Percentiles rank a stretch among this genome's conserved stretches.
These are phyloP conservation scores for Geotrypetes seraphini DNA, from an alignment of 2,797 vertebrate genomes.

Conservation along the genomic window DNA sequence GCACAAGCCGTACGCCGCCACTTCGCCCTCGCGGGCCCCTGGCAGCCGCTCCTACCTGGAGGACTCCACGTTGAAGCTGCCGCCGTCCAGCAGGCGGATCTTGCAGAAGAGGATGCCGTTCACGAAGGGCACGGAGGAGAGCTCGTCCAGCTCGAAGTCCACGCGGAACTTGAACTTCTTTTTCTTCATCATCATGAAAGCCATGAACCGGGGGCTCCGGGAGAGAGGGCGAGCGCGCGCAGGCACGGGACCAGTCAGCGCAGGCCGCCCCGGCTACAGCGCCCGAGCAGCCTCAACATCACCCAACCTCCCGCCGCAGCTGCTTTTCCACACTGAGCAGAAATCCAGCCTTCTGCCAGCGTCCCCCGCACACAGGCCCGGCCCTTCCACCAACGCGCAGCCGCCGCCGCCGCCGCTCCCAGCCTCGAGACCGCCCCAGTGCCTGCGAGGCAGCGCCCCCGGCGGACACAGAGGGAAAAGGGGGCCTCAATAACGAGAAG, in stretches of 20 bases:
- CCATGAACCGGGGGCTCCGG: constrained; percentile 42
- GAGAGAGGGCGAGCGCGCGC: constrained; percentile 1
- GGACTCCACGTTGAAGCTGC: constrained; percentile 82
- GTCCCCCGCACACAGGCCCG: too few relatives aligned
- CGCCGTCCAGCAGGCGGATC: constrained; percentile 86
- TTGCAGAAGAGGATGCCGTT: constrained; percentile 95
- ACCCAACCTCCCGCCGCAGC: too few relatives aligned
- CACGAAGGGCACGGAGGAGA: constrained; percentile 89
- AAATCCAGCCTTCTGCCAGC: too few relatives aligned
- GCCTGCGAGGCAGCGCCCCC: too few relatives aligned
- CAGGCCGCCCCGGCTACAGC: neutral
- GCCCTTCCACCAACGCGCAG: constrained; percentile 9
- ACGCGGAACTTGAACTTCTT: constrained; percentile 97
- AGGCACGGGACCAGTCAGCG: neutral
- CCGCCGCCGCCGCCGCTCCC: neutral
- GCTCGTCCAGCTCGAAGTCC: constrained; percentile 88
- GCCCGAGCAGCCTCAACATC: constrained; percentile 8
- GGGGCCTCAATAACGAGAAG: constrained; percentile 11
- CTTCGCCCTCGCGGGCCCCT: too few relatives aligned
- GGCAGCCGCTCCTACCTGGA: constrained; percentile 77
- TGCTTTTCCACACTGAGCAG: too few relatives aligned
- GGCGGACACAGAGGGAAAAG: too few relatives aligned
- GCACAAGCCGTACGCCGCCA: neutral
- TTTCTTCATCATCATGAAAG: constrained; percentile 92
- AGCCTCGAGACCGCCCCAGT: too few relatives aligned